Percentiles rank a stretch among this genome's conserved stretches.
Evolutionary conservation across 2,113 vertebrate genomes (phyloP).

Genomic region (Ploceus nigricollis): DNA sequence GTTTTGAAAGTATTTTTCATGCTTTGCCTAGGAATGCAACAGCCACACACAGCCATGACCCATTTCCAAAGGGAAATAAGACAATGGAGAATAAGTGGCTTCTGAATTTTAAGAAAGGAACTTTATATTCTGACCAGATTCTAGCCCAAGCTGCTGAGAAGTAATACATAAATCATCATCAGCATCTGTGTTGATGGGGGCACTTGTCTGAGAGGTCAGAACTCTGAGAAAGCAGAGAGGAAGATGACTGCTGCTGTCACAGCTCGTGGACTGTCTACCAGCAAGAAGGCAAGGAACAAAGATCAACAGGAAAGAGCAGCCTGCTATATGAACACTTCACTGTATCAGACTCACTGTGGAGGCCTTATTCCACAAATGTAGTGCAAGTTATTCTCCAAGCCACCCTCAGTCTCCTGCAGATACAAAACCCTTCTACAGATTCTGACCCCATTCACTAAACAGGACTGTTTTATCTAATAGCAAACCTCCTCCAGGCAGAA

Average conservation of each 20-base stretch:
- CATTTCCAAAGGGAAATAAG: not conserved
- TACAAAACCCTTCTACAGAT: not conserved
- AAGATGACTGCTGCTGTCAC: not conserved
- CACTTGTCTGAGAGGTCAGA: not conserved
- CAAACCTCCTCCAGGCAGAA: constrained; percentile 18
- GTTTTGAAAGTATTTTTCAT: not conserved
- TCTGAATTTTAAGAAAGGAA: not conserved
- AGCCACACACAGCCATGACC: not conserved
- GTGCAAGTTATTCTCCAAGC: not conserved
- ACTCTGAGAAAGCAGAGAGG: not conserved
- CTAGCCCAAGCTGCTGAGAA: not conserved
- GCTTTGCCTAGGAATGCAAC: not conserved
- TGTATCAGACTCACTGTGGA: not conserved
- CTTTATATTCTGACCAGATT: not conserved
- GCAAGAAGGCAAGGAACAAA: not conserved
- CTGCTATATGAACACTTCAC: not conserved
- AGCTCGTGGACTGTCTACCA: not conserved
- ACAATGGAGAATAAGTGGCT: not conserved
- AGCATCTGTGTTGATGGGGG: not conserved
- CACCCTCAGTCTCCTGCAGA: not conserved
- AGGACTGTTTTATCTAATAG: not conserved
- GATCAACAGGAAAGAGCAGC: not conserved
- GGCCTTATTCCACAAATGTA: not conserved
- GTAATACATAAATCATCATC: not conserved
- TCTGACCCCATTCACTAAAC: not conserved